These are phyloP conservation scores for Lampris megalopsis DNA, from an alignment of 2,113 vertebrate genomes.

Conservation along the genomic window DNA sequence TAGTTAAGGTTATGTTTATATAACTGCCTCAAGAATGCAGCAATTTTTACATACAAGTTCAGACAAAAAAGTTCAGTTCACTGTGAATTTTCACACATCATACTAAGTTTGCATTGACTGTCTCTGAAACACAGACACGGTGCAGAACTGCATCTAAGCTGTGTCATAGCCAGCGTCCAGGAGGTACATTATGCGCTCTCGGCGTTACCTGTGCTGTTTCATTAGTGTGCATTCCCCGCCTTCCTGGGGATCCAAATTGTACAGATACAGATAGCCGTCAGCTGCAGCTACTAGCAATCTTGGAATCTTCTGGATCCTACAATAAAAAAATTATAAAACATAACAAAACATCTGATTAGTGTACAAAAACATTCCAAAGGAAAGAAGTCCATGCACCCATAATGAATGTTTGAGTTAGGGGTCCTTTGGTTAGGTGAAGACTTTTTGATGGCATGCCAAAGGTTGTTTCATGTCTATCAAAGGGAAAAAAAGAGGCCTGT, in stretches of 20 bases:
- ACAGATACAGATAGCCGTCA: conserved; percentile 96
- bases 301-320: conserved; percentile 97
- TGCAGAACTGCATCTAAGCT: neutral
- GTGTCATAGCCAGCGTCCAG: neutral
- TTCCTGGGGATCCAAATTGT: conserved; percentile 98
- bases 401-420: too few species aligned
- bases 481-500: too few species aligned
- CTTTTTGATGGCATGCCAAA: too few species aligned
- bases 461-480: too few species aligned
- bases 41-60: too few species aligned
- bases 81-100: too few species aligned
- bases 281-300: conserved; percentile 93
- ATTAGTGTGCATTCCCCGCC: conserved; percentile 97
- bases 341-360: neutral
- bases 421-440: too few species aligned
- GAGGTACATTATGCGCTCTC: neutral
- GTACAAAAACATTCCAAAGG: neutral
- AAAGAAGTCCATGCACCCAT: too few species aligned
- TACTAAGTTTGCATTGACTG: neutral
- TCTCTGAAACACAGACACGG: neutral
- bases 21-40: neutral
- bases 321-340: conserved; percentile 10
- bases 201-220: conserved; percentile 95
- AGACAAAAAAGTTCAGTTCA: too few species aligned
- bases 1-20: neutral